Percentiles rank a stretch among this genome's conserved stretches.
These are phyloP conservation scores for Hemitrygon akajei DNA, from an alignment of 2,797 vertebrate genomes.

Conservation along the genomic window DNA sequence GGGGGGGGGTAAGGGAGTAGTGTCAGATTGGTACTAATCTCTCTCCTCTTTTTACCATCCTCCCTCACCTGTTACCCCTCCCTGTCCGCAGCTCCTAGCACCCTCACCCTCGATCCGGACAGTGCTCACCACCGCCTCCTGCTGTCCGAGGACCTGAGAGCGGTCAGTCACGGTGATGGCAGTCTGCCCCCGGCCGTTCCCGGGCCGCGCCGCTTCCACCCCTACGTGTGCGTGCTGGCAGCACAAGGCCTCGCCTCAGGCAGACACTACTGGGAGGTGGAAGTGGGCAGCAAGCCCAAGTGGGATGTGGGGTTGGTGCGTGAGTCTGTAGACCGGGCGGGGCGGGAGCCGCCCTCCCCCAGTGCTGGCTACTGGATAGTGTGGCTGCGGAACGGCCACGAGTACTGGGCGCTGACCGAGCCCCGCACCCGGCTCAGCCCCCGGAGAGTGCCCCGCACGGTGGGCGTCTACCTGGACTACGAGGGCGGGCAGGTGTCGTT, in stretches of 20 bases:
- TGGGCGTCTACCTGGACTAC: slow-evolving; percentile 52
- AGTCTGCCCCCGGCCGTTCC: too few species aligned
- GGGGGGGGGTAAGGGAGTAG: too few species aligned
- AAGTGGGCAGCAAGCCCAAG: not conserved
- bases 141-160: not conserved
- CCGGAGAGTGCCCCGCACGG: slow-evolving; percentile 51
- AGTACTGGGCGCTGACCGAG: slow-evolving; percentile 68
- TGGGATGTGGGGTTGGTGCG: slow-evolving; percentile 48
- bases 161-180: not conserved
- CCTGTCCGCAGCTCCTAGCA: not conserved
- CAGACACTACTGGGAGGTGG: slow-evolving; percentile 9
- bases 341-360: slow-evolving; percentile 65
- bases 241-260: not conserved
- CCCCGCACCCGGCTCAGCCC: slow-evolving; percentile 63
- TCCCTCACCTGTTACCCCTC: not conserved
- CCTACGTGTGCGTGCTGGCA: not conserved
- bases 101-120: not conserved
- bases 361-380: slow-evolving; percentile 68
- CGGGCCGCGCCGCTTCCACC: not conserved
- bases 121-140: not conserved
- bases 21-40: too few species aligned
- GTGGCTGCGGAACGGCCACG: slow-evolving; percentile 58
- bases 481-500: not conserved
- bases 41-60: too few species aligned
- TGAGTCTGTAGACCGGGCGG: slow-evolving; percentile 61